Conservation (phyloP, 2,888 invertebrate species). For the Asteroscopus sphinx region DNA sequence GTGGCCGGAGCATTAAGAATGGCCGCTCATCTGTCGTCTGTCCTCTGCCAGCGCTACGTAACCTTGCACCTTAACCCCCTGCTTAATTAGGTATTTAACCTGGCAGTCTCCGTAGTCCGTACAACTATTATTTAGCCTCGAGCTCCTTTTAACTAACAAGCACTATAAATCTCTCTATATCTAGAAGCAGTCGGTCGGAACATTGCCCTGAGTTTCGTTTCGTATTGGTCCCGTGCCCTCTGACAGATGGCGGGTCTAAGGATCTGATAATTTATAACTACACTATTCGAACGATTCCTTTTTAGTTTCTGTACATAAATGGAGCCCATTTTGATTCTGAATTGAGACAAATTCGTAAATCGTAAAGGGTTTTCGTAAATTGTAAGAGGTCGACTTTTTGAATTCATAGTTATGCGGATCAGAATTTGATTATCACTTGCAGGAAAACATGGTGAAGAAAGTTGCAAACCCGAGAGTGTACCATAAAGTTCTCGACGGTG, state of each 20-base stretch:
- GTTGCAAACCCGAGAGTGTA: no score
- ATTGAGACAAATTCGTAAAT: background rate
- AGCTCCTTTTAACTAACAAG: background rate
- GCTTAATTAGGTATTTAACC: no score
- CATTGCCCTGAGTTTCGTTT: constrained; percentile 13
- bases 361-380: background rate
- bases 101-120: no score
- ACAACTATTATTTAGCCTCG: no score
- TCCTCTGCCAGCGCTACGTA: no score
- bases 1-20: no score
- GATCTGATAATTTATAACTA: constrained; percentile 23
- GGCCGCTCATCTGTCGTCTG: no score
- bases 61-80: no score
- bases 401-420: no score
- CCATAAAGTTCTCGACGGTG: no score
- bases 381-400: background rate
- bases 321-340: background rate
- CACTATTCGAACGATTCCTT: constrained; percentile 3
- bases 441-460: no score
- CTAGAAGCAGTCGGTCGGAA: constrained; percentile 16
- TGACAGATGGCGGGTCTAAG: constrained; percentile 20
- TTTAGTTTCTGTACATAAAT: constrained; percentile 10
- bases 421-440: no score
- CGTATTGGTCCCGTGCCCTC: constrained; percentile 24
- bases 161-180: constrained; percentile 23